phyloP scores from a whole-genome alignment of 1,140 invertebrate genomes.

The Aporrectodea caliginosa region DNA sequence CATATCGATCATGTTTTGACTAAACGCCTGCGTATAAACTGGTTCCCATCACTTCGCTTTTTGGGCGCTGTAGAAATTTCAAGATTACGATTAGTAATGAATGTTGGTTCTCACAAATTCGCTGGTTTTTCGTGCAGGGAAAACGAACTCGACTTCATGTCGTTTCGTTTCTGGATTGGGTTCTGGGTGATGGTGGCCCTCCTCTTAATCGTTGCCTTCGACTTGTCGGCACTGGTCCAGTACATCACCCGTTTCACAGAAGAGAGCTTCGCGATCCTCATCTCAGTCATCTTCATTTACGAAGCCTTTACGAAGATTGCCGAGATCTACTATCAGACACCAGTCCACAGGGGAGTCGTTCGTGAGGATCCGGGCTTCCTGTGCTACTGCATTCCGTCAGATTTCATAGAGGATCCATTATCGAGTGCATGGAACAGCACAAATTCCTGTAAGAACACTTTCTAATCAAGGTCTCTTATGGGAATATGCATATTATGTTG shows the following conservation, averaged over 20 bases:
- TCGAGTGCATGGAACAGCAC: too few species aligned
- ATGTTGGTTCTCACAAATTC: too few species aligned
- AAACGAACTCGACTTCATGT: conserved; percentile 77
- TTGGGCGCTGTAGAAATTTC: too few species aligned
- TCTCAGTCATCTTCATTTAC: conserved; percentile 80
- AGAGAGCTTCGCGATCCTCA: conserved; percentile 92
- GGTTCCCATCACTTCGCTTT: too few species aligned
- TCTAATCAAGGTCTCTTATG: too few species aligned
- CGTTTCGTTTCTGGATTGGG: conserved; percentile 83
- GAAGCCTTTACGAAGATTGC: conserved; percentile 23
- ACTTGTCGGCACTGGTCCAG: conserved; percentile 26
- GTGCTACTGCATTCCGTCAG: conserved; percentile 10
- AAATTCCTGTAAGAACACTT: too few species aligned
- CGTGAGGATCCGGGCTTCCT: conserved; percentile 3
- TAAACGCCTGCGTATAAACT: too few species aligned
- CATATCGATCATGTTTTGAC: too few species aligned
- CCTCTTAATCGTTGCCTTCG: conserved; percentile 26
- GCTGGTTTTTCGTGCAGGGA: conserved; percentile 63
- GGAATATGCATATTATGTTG: too few species aligned
- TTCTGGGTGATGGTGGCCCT: conserved; percentile 67
- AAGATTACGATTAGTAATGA: too few species aligned
- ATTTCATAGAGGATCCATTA: background rate
- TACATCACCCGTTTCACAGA: conserved; percentile 73
- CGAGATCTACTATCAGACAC: conserved; percentile 13
- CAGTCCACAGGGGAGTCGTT: conserved; percentile 16